Evolutionary conservation across 2,888 invertebrate species (phyloP), one percentile per base, ranked within the genome.

Genomic region (Terebella lapidaria): DNA sequence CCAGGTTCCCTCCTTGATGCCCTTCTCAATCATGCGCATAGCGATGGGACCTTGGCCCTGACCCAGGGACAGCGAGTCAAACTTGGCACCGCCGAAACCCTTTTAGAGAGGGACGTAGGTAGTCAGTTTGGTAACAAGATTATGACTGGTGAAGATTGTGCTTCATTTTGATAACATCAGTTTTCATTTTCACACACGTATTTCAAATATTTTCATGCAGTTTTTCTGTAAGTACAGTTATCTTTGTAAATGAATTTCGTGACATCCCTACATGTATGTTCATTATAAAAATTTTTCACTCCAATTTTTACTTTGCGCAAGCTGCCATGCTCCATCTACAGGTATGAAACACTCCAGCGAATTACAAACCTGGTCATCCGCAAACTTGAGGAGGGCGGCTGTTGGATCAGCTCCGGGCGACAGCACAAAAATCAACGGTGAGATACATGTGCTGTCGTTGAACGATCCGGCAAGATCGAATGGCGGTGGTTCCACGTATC

Each of bases 21-120:
- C 82, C 58, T 77, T 75, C 65, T 80, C 78, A 35, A 82, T 80
- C 75, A 82, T 76, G 57, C 70, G 73, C 66, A 80, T 62, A 30
- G 82, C 82, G 61, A 82, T 82, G 2, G 82, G 82, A 20, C 82
- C 82, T 64, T 82, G 82, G 61, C 82, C 82, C 73, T 82, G 82
- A 62, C 82, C 82, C 30, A 82, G 69, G 10, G 82, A 82, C 57
- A 82, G 68, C 4, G 82, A 81, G 68, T 81, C 80, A 65, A 82
- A 78, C 66, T 81, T 81, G 61, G 76, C 71, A 3, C 81, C 80
- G 56, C 81, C 78, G 68, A 81, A 82, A 49, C 81, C 82, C 80
- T 81, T 66, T 25, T 27, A 22, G 25, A 28, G 15, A 15, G 1
- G 20, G 60, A 5, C 20, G 25, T 20, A 10, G 10, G 10, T 15